These are phyloP conservation scores for Brachypodius melanocephalos DNA, from an alignment of 2,113 vertebrate species.

Conservation along the genomic window DNA sequence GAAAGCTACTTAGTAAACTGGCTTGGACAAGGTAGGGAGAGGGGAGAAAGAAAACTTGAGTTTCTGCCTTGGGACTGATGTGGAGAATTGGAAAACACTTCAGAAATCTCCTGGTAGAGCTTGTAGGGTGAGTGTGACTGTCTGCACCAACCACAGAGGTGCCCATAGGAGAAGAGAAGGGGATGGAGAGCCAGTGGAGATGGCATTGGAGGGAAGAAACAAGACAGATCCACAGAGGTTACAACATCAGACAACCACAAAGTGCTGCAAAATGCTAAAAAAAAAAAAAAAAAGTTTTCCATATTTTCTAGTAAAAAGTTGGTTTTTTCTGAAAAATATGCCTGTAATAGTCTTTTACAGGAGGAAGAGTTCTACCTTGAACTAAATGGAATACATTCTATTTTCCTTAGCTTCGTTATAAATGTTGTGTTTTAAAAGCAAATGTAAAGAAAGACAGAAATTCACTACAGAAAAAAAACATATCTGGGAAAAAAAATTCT, in stretches of 20 bases:
- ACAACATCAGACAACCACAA: neutral
- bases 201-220: neutral
- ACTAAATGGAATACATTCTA: neutral
- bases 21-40: neutral
- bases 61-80: neutral
- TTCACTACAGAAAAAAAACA: neutral
- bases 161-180: neutral
- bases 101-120: neutral
- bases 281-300: neutral
- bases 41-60: neutral
- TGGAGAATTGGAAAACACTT: neutral
- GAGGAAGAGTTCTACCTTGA: neutral
- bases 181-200: neutral
- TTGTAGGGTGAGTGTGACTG: neutral
- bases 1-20: slow-evolving; percentile 10
- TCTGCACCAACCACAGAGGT: neutral
- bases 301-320: neutral
- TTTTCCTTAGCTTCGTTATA: neutral
- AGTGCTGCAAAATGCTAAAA: neutral
- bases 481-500: neutral
- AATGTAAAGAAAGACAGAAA: neutral
- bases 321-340: neutral
- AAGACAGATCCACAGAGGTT: neutral
- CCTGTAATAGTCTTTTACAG: neutral
- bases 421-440: neutral